Conservation (phyloP, 2,113 vertebrate species). For the Poeciliopsis occidentalis region DNA sequence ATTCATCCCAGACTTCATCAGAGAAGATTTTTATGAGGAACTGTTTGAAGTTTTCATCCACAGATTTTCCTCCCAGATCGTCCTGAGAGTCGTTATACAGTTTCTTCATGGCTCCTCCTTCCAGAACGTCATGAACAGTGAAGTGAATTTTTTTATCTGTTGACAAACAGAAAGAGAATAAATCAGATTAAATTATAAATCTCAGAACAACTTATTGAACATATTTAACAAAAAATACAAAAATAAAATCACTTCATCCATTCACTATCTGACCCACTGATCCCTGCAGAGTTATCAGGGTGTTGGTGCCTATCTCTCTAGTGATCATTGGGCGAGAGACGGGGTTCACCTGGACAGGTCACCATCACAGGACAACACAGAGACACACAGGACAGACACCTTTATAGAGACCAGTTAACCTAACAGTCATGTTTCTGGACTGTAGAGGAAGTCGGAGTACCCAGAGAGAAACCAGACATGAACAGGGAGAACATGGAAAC, state of each 20-base stretch:
- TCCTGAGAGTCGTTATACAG: slow-evolving; percentile 36
- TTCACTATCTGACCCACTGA: too few relatives aligned
- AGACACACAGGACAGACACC: too few relatives aligned
- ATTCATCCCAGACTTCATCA: slow-evolving; percentile 26
- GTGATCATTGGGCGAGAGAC: too few relatives aligned
- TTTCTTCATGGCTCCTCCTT: slow-evolving; percentile 50
- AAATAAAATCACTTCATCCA: not conserved
- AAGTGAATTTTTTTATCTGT: slow-evolving; percentile 59
- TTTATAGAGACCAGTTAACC: too few relatives aligned
- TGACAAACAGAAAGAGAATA: not conserved
- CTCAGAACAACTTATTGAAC: not conserved
- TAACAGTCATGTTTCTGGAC: too few relatives aligned
- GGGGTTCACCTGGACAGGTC: too few relatives aligned
- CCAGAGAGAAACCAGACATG: too few relatives aligned
- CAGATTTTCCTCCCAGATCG: slow-evolving; percentile 56
- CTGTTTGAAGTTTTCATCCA: slow-evolving; percentile 48
- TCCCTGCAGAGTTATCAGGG: too few relatives aligned
- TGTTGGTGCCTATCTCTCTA: too few relatives aligned
- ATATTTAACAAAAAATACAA: not conserved
- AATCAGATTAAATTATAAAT: not conserved
- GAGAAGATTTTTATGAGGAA: slow-evolving; percentile 54
- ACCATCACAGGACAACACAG: too few relatives aligned
- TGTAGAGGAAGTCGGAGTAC: too few relatives aligned
- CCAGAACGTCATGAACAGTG: slow-evolving; percentile 64
- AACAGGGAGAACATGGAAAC: too few relatives aligned